phyloP scores from a whole-genome alignment of 2,888 invertebrate species.

The Leptinotarsa peninsularis region DNA sequence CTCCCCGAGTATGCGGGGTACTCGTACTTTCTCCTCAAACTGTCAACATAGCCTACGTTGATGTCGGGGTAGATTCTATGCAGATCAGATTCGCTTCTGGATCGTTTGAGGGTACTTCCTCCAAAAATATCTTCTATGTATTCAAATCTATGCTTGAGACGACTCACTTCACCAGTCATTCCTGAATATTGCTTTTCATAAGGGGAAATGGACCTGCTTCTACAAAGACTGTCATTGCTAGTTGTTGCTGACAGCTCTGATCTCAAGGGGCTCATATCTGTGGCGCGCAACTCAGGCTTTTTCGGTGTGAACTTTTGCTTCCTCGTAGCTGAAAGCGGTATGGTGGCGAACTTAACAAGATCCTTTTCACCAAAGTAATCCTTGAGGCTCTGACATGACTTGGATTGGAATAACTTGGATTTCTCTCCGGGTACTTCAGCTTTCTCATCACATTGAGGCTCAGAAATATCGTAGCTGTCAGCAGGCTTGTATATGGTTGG shows the following conservation, averaged over 20 bases:
- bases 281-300: conserved; percentile 60
- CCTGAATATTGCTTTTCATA: conserved; percentile 79
- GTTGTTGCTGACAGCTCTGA: conserved; percentile 66
- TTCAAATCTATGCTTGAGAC: conserved; percentile 84
- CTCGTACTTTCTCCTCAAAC: conserved; percentile 74
- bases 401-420: conserved; percentile 64
- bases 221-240: conserved; percentile 76
- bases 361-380: conserved; percentile 85
- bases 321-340: conserved; percentile 67
- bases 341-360: conserved; percentile 71
- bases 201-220: conserved; percentile 80
- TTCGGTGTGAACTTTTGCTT: conserved; percentile 67
- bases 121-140: conserved; percentile 67
- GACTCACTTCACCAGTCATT: conserved; percentile 82
- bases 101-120: conserved; percentile 63
- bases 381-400: conserved; percentile 80
- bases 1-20: conserved; percentile 64
- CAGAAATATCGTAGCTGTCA: conserved; percentile 61
- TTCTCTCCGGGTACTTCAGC: conserved; percentile 32
- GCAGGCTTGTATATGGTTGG: conserved; percentile 67
- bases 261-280: conserved; percentile 64
- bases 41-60: conserved; percentile 70
- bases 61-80: conserved; percentile 71
- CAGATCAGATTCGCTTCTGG: conserved; percentile 85
- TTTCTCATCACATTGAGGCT: conserved; percentile 43